phyloP scores from a whole-genome alignment of 2,888 invertebrate genomes.

The Parnassius glacialis region DNA sequence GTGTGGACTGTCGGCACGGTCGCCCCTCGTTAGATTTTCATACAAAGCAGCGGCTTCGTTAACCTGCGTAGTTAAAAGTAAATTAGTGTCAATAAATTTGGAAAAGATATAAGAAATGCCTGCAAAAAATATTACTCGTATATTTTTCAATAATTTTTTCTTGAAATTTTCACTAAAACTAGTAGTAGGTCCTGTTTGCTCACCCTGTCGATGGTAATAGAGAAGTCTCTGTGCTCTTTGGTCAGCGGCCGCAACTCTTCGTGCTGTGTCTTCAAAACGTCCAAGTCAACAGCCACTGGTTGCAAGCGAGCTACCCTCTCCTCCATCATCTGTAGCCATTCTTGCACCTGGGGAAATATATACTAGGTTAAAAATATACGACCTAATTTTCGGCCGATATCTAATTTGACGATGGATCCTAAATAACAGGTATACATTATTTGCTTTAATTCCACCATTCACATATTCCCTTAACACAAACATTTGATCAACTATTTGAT shows the following conservation, averaged over 20 bases:
- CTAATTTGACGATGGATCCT: too few species aligned
- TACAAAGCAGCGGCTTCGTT: conserved; percentile 94
- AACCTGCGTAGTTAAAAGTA: conserved; percentile 58
- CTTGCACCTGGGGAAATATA: conserved; percentile 77
- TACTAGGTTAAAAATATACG: too few species aligned
- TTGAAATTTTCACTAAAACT: too few species aligned
- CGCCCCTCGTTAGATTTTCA: conserved; percentile 88
- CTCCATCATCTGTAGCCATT: conserved; percentile 93
- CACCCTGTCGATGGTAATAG: conserved; percentile 90
- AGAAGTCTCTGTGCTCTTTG: conserved; percentile 94
- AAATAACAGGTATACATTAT: too few species aligned
- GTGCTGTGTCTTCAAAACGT: conserved; percentile 90
- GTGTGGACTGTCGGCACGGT: conserved; percentile 90
- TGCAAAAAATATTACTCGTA: too few species aligned
- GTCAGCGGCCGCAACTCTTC: conserved; percentile 91
- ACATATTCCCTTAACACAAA: too few species aligned
- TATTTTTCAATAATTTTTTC: too few species aligned
- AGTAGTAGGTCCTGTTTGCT: neutral
- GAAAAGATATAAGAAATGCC: too few species aligned
- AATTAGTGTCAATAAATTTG: too few species aligned
- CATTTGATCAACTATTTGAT: too few species aligned
- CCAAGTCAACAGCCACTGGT: conserved; percentile 93
- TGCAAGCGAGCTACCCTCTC: conserved; percentile 87
- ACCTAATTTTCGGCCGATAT: too few species aligned
- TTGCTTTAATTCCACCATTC: too few species aligned